A percentile compares a stretch with the other conserved stretches of the same genome.
Conservation (phyloP, 1,140 invertebrate genomes). For the Papilio xuthus region DNA sequence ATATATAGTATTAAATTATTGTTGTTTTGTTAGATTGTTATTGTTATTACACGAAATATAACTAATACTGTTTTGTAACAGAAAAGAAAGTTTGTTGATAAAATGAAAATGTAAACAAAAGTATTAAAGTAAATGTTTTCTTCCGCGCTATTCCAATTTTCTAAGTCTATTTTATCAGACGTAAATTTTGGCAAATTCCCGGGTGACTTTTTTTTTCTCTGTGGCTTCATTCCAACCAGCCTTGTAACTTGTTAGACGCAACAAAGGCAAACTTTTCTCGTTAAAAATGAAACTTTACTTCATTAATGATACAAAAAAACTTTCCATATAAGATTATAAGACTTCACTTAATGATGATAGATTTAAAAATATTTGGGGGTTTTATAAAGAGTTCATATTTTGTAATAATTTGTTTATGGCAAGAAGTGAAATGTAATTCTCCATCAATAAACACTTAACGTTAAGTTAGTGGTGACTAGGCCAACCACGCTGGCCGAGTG, state of each 20-base stretch:
- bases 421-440: too few species aligned
- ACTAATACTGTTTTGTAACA: not conserved
- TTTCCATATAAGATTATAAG: conserved; percentile 1
- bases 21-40: not conserved
- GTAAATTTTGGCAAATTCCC: not conserved
- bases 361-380: not conserved
- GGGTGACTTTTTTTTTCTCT: not conserved
- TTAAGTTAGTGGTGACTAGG: too few species aligned
- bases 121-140: not conserved
- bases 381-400: not conserved
- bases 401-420: too few species aligned
- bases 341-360: not conserved
- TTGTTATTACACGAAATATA: not conserved
- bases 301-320: conserved; percentile 20
- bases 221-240: conserved; percentile 25
- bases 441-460: too few species aligned
- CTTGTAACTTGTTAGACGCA: conserved; percentile 11
- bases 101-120: not conserved
- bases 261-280: conserved; percentile 32
- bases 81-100: not conserved
- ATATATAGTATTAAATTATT: too few species aligned
- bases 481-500: too few species aligned
- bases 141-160: not conserved
- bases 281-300: conserved; percentile 30
- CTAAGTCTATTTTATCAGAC: not conserved